Evolutionary conservation across 2,797 vertebrate species (phyloP).

Genomic region (Myripristis murdjan): DNA sequence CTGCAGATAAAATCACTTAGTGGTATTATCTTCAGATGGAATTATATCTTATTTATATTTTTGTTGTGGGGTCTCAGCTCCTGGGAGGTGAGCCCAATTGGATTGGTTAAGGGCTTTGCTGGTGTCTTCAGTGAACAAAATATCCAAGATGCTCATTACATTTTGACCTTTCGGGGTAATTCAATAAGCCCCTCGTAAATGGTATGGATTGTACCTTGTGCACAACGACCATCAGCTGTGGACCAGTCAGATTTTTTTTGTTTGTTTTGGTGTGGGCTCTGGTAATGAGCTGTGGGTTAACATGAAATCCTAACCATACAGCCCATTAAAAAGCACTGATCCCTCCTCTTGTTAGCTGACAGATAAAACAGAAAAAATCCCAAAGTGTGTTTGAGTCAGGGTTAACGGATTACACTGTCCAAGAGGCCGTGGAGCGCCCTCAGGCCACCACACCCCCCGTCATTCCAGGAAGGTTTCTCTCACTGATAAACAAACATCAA

Average conservation of each 20-base stretch:
- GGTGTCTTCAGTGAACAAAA: constrained; percentile 19
- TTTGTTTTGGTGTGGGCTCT: constrained; percentile 20
- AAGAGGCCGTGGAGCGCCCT: constrained; percentile 48
- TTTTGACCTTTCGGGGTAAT: constrained; percentile 68
- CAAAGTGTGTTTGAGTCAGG: constrained; percentile 55
- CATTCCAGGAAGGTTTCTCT: constrained; percentile 60
- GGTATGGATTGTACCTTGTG: constrained; percentile 24
- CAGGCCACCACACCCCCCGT: constrained; percentile 61
- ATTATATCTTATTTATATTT: constrained; percentile 52
- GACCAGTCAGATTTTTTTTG: constrained; percentile 5
- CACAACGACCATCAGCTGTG: constrained; percentile 12
- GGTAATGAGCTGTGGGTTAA: neutral
- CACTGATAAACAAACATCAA: constrained; percentile 63
- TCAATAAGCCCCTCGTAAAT: constrained; percentile 23
- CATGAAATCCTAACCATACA: constrained; percentile 8
- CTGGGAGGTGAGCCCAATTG: constrained; percentile 50
- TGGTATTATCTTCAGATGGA: constrained; percentile 37
- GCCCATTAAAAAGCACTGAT: neutral
- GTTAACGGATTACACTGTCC: constrained; percentile 55
- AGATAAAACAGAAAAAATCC: constrained; percentile 32
- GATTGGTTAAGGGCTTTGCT: constrained; percentile 28
- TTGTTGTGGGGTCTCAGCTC: constrained; percentile 32
- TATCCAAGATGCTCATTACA: constrained; percentile 39
- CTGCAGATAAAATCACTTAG: constrained; percentile 25
- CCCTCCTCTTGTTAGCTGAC: neutral